Base-by-base conservation (phyloP, 2,888 invertebrate species). In the Mallateleia sp. region DNA sequence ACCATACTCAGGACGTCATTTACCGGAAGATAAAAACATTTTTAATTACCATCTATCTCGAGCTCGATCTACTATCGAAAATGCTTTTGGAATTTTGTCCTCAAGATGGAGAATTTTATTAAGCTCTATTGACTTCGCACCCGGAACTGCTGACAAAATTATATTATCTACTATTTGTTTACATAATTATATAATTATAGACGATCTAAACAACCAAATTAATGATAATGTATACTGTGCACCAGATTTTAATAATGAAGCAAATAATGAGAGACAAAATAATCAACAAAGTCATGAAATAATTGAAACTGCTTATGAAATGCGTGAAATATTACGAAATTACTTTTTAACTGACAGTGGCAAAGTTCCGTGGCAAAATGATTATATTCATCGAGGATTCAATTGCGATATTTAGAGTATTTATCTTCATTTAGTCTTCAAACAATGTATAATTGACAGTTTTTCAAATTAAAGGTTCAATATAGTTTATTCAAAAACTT, bases 61-160 rank as follows among this genome's bases (percentile, higher is more conserved):
- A 60, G 86, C 83, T 1, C 47, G 82, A 22, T 56, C 87, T 38
- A 52, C 58, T 0, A 78, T 88, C 11, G 89, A 90, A 87, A 90
- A 88, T 72, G 50, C 88, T 8, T 89, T 90, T 79, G 88, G 89
- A 18, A 90, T 89, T 42, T 58, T 88, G 9, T 52, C 86, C 4
- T 25, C 85, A 2, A 45, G 83, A 56, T 89, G 86, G 87, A 47
- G 84, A 25, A 74, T 90, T 9, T 80, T 88, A 14, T 22, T 72
- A 2, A 80, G 50, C 42, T 72, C 85, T 11, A 85, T 89, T 58
- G 24, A 32, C 47, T 32, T 69, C n/a, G 24, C 67, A 28, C 75
- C 82, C 11, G 32, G 56, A 24, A 22, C 14, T 0, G 78, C 52
- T 3, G 72, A 79, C 11, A 74, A 69, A 11, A 52, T 69, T 45